These are phyloP conservation scores for Anas bernieri DNA, from an alignment of 2,797 vertebrate genomes.

Conservation along the genomic window DNA sequence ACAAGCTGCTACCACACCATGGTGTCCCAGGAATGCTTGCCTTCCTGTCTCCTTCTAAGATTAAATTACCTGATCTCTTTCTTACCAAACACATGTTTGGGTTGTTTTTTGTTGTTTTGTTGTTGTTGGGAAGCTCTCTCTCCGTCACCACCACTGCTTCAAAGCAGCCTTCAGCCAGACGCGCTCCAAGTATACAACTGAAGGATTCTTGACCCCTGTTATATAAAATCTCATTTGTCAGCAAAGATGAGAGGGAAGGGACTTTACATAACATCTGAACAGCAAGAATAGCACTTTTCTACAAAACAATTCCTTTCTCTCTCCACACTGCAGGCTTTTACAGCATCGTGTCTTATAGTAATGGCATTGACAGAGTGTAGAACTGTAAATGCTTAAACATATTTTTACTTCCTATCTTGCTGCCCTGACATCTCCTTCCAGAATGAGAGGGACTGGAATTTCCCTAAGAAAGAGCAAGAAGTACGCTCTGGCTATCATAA, in stretches of 20 bases:
- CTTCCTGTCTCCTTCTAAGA: background rate
- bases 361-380: background rate
- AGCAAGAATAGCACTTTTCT: background rate
- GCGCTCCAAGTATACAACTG: background rate
- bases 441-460: background rate
- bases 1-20: background rate
- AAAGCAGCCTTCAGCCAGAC: background rate
- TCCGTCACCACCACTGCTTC: background rate
- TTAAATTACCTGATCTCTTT: background rate
- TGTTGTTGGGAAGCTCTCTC: accelerated
- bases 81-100: background rate
- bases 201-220: background rate
- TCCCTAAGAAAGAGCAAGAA: background rate
- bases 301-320: background rate
- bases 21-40: background rate
- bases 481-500: background rate
- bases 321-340: background rate
- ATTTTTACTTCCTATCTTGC: background rate
- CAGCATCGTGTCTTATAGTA: background rate
- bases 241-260: background rate
- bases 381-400: background rate
- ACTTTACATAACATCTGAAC: background rate
- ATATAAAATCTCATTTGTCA: background rate
- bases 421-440: background rate
- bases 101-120: background rate